Base-by-base conservation (phyloP, 2,888 invertebrate species). In the Cecidostiba fungosa region DNA sequence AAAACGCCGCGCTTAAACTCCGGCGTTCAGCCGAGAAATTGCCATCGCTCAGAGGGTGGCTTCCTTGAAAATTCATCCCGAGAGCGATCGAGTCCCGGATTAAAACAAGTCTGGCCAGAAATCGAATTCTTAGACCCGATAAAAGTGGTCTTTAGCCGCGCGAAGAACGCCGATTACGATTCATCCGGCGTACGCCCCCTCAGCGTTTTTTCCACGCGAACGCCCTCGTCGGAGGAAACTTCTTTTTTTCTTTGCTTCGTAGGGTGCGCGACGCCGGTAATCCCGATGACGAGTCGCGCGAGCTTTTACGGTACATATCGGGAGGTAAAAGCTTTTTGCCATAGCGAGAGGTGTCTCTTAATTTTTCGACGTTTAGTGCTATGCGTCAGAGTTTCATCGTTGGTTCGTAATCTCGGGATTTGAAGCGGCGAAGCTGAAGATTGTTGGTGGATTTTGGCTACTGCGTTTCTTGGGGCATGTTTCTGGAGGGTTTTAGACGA, bases 101-200 rank as follows among this genome's bases (percentile, higher is more conserved):
- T 79, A 85, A 85, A 80, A 77, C 23, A 72, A 73, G 82, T n/a
- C 77, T 76, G 39, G 78, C 50, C 54, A 74, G 66, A 74, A 82
- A 74, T 78, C 74, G 74, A 74, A 74, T 78, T 85, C 69, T 82
- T 66, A 77, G 66, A n/a, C 39, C 39, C 36, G 59, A 73, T 32
- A 82, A 72, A 78, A 78, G 78, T 82, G 78, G 77, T 78, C 73
- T 82, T 80, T 72, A 85, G 81, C 59, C 72, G 74, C 43, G 74
- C 50, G 54, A 82, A 79, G 78, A 85, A 82, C 79, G 74, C 70
- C 86, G 83, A 86, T 84, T 81, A 77, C 77, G 77, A 84, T 81
- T 84, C 83, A 81, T 81, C 80, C 83, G 77, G 47, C 77, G 62
- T 82, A 47, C 76, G 47, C 47, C 62, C 50, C 70, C 76, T 80